These are phyloP conservation scores for Oenanthe melanoleuca DNA, from an alignment of 2,113 vertebrate species.

Conservation along the genomic window DNA sequence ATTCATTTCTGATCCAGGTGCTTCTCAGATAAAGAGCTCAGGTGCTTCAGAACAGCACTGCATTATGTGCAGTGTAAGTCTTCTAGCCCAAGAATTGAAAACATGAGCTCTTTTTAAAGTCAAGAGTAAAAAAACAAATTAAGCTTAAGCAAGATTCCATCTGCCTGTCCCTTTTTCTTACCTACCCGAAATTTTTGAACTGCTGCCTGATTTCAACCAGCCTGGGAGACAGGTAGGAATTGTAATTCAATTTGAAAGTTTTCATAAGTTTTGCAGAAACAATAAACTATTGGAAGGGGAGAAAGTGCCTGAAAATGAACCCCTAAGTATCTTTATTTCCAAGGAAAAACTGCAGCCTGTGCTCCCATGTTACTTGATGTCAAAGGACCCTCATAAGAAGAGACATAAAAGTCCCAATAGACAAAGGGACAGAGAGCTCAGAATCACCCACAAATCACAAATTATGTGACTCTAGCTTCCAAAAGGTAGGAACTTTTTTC, in stretches of 20 bases:
- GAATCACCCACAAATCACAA: neutral
- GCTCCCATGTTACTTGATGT: neutral
- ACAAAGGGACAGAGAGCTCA: neutral
- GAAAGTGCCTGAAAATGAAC: neutral
- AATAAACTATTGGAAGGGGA: neutral
- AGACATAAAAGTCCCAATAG: neutral
- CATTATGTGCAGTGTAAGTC: neutral
- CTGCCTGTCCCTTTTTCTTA: neutral
- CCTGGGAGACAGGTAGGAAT: neutral
- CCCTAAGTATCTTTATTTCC: too few species aligned
- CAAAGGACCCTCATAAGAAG: neutral
- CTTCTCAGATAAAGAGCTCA: slow-evolving; percentile 8
- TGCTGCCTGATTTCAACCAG: neutral
- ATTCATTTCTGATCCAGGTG: slow-evolving; percentile 35
- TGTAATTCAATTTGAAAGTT: neutral
- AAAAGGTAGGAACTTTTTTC: neutral
- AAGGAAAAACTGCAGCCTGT: neutral
- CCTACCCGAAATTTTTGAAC: neutral
- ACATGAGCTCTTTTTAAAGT: neutral
- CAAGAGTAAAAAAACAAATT: neutral
- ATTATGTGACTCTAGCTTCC: neutral
- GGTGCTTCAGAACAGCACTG: neutral
- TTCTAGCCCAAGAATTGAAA: neutral
- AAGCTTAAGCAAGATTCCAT: neutral
- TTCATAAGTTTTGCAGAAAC: neutral